phyloP scores from a whole-genome alignment of 2,797 vertebrate species.

The Melanogrammus aeglefinus region DNA sequence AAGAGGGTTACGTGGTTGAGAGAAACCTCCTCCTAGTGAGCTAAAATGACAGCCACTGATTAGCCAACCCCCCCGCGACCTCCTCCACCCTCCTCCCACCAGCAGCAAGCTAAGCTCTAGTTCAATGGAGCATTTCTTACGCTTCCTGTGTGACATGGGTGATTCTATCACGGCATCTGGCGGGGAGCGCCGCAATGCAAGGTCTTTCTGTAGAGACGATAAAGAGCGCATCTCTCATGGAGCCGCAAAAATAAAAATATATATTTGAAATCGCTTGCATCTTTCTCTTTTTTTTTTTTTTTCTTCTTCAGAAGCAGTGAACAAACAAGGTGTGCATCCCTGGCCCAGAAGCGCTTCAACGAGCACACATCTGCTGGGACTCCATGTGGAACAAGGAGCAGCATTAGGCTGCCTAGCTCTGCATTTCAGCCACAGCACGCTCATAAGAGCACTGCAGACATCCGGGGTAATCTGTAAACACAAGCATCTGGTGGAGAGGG shows the following conservation, averaged over 20 bases:
- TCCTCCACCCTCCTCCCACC: slow-evolving; percentile 39
- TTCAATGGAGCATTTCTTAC: slow-evolving; percentile 76
- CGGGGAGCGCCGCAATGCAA: slow-evolving; percentile 70
- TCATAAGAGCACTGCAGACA: slow-evolving; percentile 62
- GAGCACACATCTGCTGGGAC: slow-evolving; percentile 78
- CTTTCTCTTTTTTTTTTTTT: slow-evolving; percentile 39
- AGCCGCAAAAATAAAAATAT: slow-evolving; percentile 44
- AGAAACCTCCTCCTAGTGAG: slow-evolving; percentile 42
- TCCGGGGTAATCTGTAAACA: slow-evolving; percentile 34
- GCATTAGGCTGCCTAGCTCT: slow-evolving; percentile 77
- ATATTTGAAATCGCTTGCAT: slow-evolving; percentile 65
- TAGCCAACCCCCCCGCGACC: slow-evolving; percentile 32
- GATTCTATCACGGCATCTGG: slow-evolving; percentile 75
- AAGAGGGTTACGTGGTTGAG: slow-evolving; percentile 50
- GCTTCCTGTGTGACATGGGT: slow-evolving; percentile 77
- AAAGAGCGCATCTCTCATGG: slow-evolving; percentile 75
- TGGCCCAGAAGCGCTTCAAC: slow-evolving; percentile 82
- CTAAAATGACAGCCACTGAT: slow-evolving; percentile 56
- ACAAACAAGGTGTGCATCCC: slow-evolving; percentile 79
- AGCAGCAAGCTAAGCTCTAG: slow-evolving; percentile 58
- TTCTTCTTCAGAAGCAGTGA: slow-evolving; percentile 64
- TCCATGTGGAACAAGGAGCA: slow-evolving; percentile 77
- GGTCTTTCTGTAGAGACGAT: slow-evolving; percentile 73
- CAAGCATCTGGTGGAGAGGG: too few species aligned
- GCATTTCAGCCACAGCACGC: slow-evolving; percentile 74